Conservation (phyloP, 2,797 vertebrate species). For the Podarcis siculus region DNA sequence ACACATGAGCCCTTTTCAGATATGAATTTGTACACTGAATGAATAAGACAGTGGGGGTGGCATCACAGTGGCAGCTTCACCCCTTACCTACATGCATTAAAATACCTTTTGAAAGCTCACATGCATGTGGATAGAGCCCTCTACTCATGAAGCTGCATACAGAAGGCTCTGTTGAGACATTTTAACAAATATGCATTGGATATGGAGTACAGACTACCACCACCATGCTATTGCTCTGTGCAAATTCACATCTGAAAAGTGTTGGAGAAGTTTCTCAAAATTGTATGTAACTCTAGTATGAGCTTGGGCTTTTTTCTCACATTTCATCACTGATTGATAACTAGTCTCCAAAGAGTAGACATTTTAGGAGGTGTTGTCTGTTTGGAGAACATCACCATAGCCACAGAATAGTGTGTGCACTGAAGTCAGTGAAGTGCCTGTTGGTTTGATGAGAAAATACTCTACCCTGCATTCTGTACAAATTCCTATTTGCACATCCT, state of each 20-base stretch:
- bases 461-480: not conserved
- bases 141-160: not conserved
- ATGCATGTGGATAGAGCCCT: not conserved
- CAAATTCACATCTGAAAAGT: not conserved
- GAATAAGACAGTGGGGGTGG: not conserved
- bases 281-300: not conserved
- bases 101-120: not conserved
- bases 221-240: no score
- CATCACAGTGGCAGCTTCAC: not conserved
- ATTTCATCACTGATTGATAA: not conserved
- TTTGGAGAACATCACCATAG: not conserved
- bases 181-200: not conserved
- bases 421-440: not conserved
- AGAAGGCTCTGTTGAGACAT: not conserved
- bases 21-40: not conserved
- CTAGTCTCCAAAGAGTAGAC: not conserved
- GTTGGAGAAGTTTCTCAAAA: not conserved
- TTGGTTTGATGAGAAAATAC: not conserved
- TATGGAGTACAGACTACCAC: not conserved
- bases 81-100: not conserved
- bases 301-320: not conserved
- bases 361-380: not conserved
- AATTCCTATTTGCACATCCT: not conserved
- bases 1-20: not conserved
- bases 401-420: not conserved